These are phyloP conservation scores for Brachypteracias leptosomus DNA, from an alignment of 2,113 vertebrate species.

Conservation along the genomic window DNA sequence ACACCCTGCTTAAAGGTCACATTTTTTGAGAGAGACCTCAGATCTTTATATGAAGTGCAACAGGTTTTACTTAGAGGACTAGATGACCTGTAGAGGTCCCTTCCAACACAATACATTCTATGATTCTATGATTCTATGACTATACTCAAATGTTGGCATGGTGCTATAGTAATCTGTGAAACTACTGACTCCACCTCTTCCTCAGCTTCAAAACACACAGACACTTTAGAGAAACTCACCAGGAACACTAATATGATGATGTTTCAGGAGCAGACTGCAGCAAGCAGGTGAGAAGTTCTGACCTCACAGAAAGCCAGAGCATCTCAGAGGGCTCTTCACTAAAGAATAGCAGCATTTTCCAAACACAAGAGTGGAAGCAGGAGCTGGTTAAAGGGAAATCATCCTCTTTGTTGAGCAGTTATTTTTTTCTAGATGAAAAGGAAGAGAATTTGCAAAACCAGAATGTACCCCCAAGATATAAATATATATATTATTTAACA, in stretches of 20 bases:
- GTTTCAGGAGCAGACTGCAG: background rate
- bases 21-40: background rate
- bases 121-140: too few relatives aligned
- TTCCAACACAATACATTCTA: too few relatives aligned
- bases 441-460: background rate
- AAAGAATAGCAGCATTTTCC: background rate
- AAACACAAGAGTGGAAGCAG: background rate
- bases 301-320: background rate
- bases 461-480: background rate
- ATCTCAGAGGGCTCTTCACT: background rate
- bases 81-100: too few relatives aligned
- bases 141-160: background rate
- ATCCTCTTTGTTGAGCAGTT: background rate
- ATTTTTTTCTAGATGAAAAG: background rate
- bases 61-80: background rate
- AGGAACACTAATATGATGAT: background rate
- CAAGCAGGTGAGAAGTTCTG: background rate
- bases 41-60: background rate
- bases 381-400: background rate
- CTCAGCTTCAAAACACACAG: background rate
- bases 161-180: background rate
- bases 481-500: background rate
- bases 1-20: background rate
- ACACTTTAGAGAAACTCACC: background rate
- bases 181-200: background rate